These are phyloP conservation scores for Chromoteleia sp. DNA, from an alignment of 2,888 invertebrate species.

Conservation along the genomic window DNA sequence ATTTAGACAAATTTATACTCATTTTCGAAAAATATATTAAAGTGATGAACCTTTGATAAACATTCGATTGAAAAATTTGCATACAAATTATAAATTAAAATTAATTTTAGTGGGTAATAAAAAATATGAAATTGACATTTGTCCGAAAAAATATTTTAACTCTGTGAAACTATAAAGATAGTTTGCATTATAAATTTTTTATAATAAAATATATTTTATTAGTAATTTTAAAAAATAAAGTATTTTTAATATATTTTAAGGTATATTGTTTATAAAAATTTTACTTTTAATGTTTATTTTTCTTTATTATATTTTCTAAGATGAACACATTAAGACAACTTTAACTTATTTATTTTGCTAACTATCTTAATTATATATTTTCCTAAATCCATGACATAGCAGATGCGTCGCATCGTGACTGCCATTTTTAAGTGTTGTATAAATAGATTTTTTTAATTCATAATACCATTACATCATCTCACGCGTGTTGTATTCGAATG, in stretches of 20 bases:
- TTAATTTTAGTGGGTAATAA: too few species aligned
- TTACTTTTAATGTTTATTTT: not conserved
- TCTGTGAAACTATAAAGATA: not conserved
- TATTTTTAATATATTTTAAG: too few species aligned
- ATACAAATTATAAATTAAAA: too few species aligned
- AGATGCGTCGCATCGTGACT: constrained; percentile 54
- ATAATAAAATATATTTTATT: not conserved
- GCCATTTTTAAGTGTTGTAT: constrained; percentile 65
- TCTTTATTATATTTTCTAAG: not conserved
- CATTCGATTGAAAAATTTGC: too few species aligned
- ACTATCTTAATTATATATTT: constrained; percentile 3
- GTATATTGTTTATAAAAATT: not conserved
- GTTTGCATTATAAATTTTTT: not conserved
- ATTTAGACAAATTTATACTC: too few species aligned
- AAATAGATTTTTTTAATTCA: constrained; percentile 45
- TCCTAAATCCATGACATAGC: constrained; percentile 38
- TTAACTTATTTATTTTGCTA: constrained; percentile 1
- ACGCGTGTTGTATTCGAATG: constrained; percentile 48
- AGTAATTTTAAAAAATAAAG: too few species aligned
- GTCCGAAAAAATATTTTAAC: not conserved
- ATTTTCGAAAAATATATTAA: too few species aligned
- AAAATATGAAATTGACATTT: constrained; percentile 36
- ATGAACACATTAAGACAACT: not conserved
- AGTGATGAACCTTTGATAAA: too few species aligned
- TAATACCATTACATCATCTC: constrained; percentile 32